Evolutionary conservation across 1,140 invertebrate genomes (phyloP).

Genomic region (Ips nitidus): DNA sequence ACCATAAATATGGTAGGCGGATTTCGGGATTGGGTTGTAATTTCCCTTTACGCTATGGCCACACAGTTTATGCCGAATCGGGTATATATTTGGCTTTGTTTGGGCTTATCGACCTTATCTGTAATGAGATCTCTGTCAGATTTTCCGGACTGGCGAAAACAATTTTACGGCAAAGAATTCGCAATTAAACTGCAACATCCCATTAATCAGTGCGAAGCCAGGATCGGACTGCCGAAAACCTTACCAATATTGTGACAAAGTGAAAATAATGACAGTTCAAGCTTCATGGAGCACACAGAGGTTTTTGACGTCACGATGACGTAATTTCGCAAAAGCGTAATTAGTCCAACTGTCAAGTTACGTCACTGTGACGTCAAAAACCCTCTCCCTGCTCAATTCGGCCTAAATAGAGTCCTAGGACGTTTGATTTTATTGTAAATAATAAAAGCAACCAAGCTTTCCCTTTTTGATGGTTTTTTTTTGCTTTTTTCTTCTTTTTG

Average conservation of each 20-base stretch:
- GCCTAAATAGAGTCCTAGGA: no score
- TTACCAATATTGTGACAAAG: not conserved
- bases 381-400: no score
- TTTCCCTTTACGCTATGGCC: conserved; percentile 48
- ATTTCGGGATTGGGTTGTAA: conserved; percentile 50
- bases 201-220: conserved; percentile 47
- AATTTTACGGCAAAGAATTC: conserved; percentile 47
- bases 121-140: conserved; percentile 50
- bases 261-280: not conserved
- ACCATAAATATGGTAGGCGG: conserved; percentile 49
- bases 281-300: no score
- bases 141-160: not conserved
- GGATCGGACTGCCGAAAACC: conserved; percentile 16
- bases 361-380: no score
- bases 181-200: conserved; percentile 48
- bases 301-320: no score
- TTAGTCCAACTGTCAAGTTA: no score
- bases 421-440: no score
- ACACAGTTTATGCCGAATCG: conserved; percentile 51
- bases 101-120: conserved; percentile 50
- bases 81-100: conserved; percentile 46
- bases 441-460: no score
- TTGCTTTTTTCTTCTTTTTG: no score
- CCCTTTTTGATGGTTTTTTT: no score
- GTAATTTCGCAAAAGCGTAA: no score